Evolutionary conservation across 2,797 vertebrate species (phyloP).

Genomic region (Hippopotamyrus pictus): DNA sequence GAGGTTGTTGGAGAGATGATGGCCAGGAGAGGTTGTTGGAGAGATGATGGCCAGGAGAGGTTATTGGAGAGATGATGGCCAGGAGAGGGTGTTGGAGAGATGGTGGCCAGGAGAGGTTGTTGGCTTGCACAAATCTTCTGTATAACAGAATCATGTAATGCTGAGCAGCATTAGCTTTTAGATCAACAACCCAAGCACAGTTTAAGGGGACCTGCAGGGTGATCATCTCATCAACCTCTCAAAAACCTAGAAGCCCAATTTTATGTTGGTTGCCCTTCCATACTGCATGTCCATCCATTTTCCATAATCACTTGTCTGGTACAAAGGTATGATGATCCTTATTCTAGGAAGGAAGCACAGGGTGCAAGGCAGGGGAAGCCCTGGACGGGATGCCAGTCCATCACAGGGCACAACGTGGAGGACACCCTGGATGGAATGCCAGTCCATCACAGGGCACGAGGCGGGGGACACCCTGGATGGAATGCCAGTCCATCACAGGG

Average conservation of each 20-base stretch:
- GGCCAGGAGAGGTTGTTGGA: neutral
- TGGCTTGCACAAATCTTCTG: neutral
- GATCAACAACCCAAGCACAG: neutral
- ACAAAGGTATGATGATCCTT: neutral
- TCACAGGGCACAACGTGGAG: neutral
- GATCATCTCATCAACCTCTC: neutral
- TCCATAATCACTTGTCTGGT: neutral
- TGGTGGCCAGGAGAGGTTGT: neutral
- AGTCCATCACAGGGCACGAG: neutral
- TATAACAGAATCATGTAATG: neutral
- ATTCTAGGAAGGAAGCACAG: neutral
- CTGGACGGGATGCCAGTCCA: neutral
- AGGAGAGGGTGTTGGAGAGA: neutral
- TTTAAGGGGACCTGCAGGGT: neutral
- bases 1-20: neutral
- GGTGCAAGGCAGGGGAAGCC: neutral
- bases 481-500: neutral
- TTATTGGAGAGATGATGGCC: neutral
- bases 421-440: neutral
- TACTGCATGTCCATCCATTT: neutral
- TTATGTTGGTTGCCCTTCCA: neutral
- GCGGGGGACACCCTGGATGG: neutral
- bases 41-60: neutral
- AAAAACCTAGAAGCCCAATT: neutral
- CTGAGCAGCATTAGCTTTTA: neutral